Evolutionary conservation across 2,113 vertebrate genomes (phyloP), one percentile per base, ranked within the genome.

Genomic region (Tringa solitaria): DNA sequence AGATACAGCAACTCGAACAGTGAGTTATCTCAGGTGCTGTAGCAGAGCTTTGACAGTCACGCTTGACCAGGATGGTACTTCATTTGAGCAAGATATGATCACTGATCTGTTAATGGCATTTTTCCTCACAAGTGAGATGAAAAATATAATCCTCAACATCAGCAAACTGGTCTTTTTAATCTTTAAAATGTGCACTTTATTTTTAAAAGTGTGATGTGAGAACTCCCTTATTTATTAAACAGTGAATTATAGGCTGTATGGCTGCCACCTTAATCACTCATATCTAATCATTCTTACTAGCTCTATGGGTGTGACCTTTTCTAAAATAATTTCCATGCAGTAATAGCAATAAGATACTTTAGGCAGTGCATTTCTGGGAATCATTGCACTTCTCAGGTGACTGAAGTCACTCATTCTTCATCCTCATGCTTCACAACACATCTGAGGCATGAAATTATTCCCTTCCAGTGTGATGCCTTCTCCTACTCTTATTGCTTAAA

Each of bases 381-480:
- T 87, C 63, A 74, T n/a, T 92, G 45, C 69, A 59, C 77, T 94
- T 95, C 73, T 92, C 81, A 95, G 77, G 77, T 96, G 81, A 59
- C 84, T 83, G 80, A 95, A 97, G 94, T 91, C 87, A 73, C 84
- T 94, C 80, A 85, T 85, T 96, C 92, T 92, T 93, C 10, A 4
- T 87, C 69, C 74, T 82, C 70, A 70, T 92, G 94, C 95, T 95
- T 95, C 87, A 79, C 16, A 17, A 96, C 74, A 85, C 65, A 95
- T 87, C 74, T 65, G 80, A 96, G 78, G 77, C 89, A 95, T 95
- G 91, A 97, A 96, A 97, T 95, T 91, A 94, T 89, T 92, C n/a
- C 54, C 86, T 94, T 96, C 41, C 83, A 84, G 10, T 64, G 64
- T 12, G 17, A 81, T 81, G 43, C 48, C 35, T 94, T 94, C 48